Evolutionary conservation across 2,797 vertebrate genomes (phyloP), one percentile per base, ranked within the genome.

Genomic region (Girardinus metallicus): DNA sequence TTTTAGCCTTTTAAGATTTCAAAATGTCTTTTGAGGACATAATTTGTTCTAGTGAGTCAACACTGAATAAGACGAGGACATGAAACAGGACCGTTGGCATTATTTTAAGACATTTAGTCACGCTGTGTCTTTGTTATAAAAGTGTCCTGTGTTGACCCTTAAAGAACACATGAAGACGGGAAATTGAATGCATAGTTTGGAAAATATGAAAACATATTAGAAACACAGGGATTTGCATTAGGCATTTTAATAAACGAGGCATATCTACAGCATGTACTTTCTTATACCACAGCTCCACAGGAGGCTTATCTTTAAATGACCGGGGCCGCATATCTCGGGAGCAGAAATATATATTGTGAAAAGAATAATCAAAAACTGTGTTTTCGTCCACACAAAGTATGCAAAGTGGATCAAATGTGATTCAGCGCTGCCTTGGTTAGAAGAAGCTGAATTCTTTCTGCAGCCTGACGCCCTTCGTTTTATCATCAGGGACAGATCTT

Each of bases 401-500:
- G 77, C 80, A 87, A 88, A 83, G 74, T 74, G 53, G 64, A 82
- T 85, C 11, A 72, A 77, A 85, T 75, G 55, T 72, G 75, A 89
- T 78, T 82, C 71, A 77, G 21, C 53, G 71, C 39, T 78, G 46
- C 74, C 15, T 13, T 66, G 34, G 34, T 51, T 74, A 72, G 68
- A 76, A 76, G 43, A 75, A 57, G 47, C 62, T 53, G 34, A 80
- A 85, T 83, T 86, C 68, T 74, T 57, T 77, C 49, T 74, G 86
- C 75, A 23, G 41, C 75, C 26, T 77, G 78, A 82, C 36, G 18
- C 70, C 75, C 81, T 91, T 86, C 74, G 68, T 88, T 94, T 91
- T 93, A 92, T 95, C 92, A 92, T 82, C 80, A 82, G 68, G 68
- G 88, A 87, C 83, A 91, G 85, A 93, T 93, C 88, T 94, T 92